Evolutionary conservation across 2,797 vertebrate genomes (phyloP).

Genomic region (Gobio occitaniae): DNA sequence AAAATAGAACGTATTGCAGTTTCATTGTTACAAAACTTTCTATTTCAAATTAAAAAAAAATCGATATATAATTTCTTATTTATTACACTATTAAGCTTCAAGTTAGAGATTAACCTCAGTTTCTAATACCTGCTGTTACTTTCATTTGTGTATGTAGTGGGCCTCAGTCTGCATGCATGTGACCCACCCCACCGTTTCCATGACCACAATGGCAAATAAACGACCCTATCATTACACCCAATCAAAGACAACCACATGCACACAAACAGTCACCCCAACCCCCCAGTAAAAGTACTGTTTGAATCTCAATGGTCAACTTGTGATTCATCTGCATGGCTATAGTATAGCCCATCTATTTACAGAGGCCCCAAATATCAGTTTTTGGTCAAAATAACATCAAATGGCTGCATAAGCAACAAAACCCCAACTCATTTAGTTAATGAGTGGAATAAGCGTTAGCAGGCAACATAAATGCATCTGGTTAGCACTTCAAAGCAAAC

Average conservation of each 20-base stretch:
- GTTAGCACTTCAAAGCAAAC: conserved; percentile 60
- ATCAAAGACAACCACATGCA: conserved; percentile 49
- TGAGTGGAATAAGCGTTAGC: conserved; percentile 22
- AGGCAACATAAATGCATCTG: conserved; percentile 42
- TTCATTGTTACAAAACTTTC: not conserved
- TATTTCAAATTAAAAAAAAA: not conserved
- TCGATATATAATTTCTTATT: no score
- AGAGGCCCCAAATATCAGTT: conserved; percentile 20
- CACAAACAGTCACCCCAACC: not conserved
- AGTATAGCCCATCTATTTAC: conserved; percentile 30
- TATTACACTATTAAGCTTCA: not conserved
- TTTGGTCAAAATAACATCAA: not conserved
- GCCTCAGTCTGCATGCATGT: conserved; percentile 23
- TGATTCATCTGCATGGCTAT: conserved; percentile 29
- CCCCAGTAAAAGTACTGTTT: conserved; percentile 9
- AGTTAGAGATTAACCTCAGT: not conserved
- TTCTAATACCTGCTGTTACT: not conserved
- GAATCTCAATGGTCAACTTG: conserved; percentile 43
- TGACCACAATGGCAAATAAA: conserved; percentile 61
- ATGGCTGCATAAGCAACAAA: conserved; percentile 9
- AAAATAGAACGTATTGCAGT: not conserved
- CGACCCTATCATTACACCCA: conserved; percentile 45
- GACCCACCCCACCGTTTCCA: conserved; percentile 18
- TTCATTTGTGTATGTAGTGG: conserved; percentile 40
- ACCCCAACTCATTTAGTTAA: conserved; percentile 27